phyloP scores from a whole-genome alignment of 1,140 invertebrate species.

The Drosophila nasuta region DNA sequence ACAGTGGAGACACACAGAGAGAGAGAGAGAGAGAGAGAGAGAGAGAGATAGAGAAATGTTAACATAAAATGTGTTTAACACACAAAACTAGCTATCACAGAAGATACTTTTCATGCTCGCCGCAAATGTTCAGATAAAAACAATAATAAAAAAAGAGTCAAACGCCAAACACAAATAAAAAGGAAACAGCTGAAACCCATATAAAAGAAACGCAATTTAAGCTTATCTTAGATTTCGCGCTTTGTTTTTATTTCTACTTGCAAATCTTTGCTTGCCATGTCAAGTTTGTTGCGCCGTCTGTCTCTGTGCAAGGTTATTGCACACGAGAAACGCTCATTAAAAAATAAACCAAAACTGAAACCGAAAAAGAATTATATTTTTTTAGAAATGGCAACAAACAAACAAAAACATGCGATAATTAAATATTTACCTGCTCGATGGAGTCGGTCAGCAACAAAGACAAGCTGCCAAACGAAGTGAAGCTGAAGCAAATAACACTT shows the following conservation, averaged over 20 bases:
- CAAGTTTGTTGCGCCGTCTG: constrained; percentile 52
- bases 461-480: constrained; percentile 1
- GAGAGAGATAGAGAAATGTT: constrained; percentile 53
- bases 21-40: constrained; percentile 39
- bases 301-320: constrained; percentile 64
- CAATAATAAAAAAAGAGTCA: constrained; percentile 14
- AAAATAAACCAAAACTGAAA: constrained; percentile 1
- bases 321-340: constrained; percentile 51
- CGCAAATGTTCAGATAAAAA: constrained; percentile 27
- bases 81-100: constrained; percentile 49
- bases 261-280: constrained; percentile 50
- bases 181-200: constrained; percentile 23
- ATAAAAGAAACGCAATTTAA: constrained; percentile 56
- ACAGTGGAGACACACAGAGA: neutral
- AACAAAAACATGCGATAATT: constrained; percentile 56
- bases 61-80: constrained; percentile 57
- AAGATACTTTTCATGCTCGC: constrained; percentile 65
- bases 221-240: constrained; percentile 68
- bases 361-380: constrained; percentile 31
- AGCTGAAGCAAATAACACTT: constrained; percentile 15
- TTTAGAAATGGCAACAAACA: constrained; percentile 41
- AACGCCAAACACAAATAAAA: constrained; percentile 14
- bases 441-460: constrained; percentile 58
- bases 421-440: constrained; percentile 39
- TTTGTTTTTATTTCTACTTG: constrained; percentile 28